Base-by-base conservation (phyloP, 1,140 invertebrate species). In the Drosophila subpulchrella region DNA sequence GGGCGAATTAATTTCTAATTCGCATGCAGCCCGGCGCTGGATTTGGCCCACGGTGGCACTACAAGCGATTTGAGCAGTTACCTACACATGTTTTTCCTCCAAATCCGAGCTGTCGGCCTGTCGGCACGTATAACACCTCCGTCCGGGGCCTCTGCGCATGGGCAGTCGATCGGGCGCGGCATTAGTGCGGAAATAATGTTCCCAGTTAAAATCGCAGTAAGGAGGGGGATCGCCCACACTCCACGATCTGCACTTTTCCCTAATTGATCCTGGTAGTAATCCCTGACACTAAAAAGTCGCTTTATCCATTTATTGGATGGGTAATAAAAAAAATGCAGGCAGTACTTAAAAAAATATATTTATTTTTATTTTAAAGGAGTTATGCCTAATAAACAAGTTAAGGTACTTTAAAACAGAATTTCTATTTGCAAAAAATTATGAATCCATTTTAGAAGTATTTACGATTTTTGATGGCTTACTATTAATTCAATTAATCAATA, bases 1-100 rank as follows among this genome's bases (percentile, higher is more conserved):
- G 71, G 74, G 81, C 78, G 81, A 86, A 85, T 76, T 90, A 90
- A 90, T 88, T 90, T 90, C 86, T 81, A 90, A 90, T 90, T 88
- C 86, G 83, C 79, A 88, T 82, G 76, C 83, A 86, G 68, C 74
- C 74, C 73, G 86, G 79, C 80, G 66, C 75, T 60, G 59, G 50
- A 42, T 62, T 47, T 41, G 74, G 57, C 75, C 20, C 51, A 60
- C 54, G 55, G 51, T 56, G 53, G 57, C 66, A 67, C 72, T 71
- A 76, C 78, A 86, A 80, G 59, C 70, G 75, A 81, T 75, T 71
- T 80, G 79, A 88, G 77, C 86, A 90, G 79, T 85, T 86, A 91
- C 79, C 80, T 91, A 90, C 86, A 90, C 88, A 86, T 90, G 86
- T 90, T 90, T 89, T 86, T 73, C 70, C 66, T 75, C 73, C 76